Evolutionary conservation across 2,888 invertebrate species (phyloP), one percentile per base, ranked within the genome.

Genomic region (Dolomedes plantarius): DNA sequence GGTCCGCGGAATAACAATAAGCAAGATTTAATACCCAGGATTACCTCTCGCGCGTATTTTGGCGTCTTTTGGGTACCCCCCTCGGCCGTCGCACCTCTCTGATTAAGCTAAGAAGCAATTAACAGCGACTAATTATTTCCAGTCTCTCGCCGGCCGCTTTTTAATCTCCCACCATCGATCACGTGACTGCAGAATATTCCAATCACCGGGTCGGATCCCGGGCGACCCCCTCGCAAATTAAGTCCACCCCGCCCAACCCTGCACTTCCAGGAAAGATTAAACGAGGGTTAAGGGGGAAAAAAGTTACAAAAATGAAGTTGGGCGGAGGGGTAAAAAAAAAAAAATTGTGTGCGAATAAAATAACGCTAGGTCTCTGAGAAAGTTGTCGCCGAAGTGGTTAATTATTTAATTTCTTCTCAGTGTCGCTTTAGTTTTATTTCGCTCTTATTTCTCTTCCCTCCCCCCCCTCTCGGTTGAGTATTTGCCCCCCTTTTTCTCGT

Each of bases 321-420:
- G 23, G 71, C 69, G 72, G 16, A 46, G 65, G 77, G 67, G 72
- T n/a, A 32, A 1, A 82, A 83, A 72, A 13, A 32, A 1, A 82
- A 83, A 72, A 13, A 28, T 68, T 13, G 50, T 46, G 41, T 50
- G n/a, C n/a, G 72, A 83, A 77, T 72, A 83, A 83, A 83, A 77
- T 78, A 68, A 67, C 77, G 67, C 71, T 50, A 46, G 41, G 46
- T 50, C 76, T 68, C 71, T 41, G 76, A 72, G 76, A 83, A 76
- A 83, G 83, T 85, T 77, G 83, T 77, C 83, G 83, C 83, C 73
- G 77, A 85, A 73, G 77, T 85, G 83, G 83, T 85, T 85, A 85
- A 85, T 85, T 85, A 85, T 85, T 85, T 85, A 85, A 85, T 85
- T 85, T 85, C 83, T 85, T 85, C 83, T 78, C 83, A 77, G 83